Base-by-base conservation (phyloP, 64 coral and sea anemone genomes). In the Dendronephthya gigantea region DNA sequence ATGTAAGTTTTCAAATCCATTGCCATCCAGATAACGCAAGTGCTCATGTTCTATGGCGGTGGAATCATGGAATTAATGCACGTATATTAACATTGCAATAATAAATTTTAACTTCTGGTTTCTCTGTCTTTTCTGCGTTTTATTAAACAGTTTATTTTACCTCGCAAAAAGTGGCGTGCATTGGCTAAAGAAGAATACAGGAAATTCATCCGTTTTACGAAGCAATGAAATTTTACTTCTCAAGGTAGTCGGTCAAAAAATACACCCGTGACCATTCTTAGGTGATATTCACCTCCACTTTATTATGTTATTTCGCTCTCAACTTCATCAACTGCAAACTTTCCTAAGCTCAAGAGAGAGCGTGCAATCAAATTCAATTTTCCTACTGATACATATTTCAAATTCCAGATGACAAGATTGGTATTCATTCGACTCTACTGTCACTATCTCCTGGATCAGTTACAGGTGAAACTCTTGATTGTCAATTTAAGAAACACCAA, bases 151-250 rank as follows among this genome's bases (percentile, higher is more conserved):
- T 33, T 79, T 79, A 39, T 79, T 79, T 34, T 79, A 79, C 28
- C 72, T 79, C 36, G 72, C 72, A 14, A 79, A 79, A 79, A 79
- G 72, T 79, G 72, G 72, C 29, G 36, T 79, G 9, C 72, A 79
- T 19, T 79, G 72, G 72, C 72, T 79, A 12, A 79, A 79, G 32
- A 79, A 39, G 29, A 33, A 79, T 17, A 12, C 25, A 9, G 19
- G 30, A 12, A 34, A 34, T 62, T 33, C 34, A 34, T 6, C 72
- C 1, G 72, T 79, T 29, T 36, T 79, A 15, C 25, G 72, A 34
- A 79, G 72, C 17, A 39, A 29, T 15, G 72, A 79, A 34, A 79
- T 79, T 17, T 36, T 36, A 39, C 72, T 79, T 12, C 72, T 79
- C 9, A 79, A 79, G 29, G 58, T 66, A 66, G 19, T 2, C 19